Evolutionary conservation across 2,113 vertebrate genomes (phyloP), one percentile per base, ranked within the genome.

Genomic region (Athene cunicularia): DNA sequence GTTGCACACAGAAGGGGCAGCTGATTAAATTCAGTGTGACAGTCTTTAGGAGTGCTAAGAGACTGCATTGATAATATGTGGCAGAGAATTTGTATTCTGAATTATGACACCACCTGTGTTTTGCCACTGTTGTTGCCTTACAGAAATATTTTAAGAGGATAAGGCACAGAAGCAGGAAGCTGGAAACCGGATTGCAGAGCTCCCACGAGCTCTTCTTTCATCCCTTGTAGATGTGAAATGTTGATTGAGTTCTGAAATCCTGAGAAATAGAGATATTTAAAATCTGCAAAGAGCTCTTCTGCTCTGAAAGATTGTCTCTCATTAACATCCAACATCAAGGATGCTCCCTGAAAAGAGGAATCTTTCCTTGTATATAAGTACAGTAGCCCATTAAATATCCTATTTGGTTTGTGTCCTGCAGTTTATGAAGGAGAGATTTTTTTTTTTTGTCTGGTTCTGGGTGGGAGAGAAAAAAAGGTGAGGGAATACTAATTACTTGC

Each of bases 201-300:
- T 84, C 79, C 43, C 55, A 53, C 0, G 21, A 88, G 75, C 63
- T 92, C 53, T 80, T 41, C 73, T 93, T 89, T 95, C 91, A 87
- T 85, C 56, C 64, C 41, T 52, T 28, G 32, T 81, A 71, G 76
- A 80, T 63, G 63, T 72, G 76, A 94, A 90, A 86, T 83, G 60
- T 71, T 80, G 91, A 80, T 35, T 84, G 59, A 91, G 64, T 71
- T 95, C 84, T 91, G 64, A 95, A 80, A 91, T 89, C 50, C 80
- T 1, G 3, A 91, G 80, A 89, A 91, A 89, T 8, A 37, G 21
- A 71, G 82, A 41, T 52, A 50, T 95, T 77, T 74, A 28, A 88
- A 83, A 75, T 70, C 76, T 96, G 83, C 59, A 6, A 77, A 89
- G 83, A 77, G 64, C 72, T 76, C 12, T 83, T 33, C 35, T 80